Evolutionary conservation across 53 echinoderm and acorn worm genomes (phyloP).

Genomic region (Stichopus horrens): DNA sequence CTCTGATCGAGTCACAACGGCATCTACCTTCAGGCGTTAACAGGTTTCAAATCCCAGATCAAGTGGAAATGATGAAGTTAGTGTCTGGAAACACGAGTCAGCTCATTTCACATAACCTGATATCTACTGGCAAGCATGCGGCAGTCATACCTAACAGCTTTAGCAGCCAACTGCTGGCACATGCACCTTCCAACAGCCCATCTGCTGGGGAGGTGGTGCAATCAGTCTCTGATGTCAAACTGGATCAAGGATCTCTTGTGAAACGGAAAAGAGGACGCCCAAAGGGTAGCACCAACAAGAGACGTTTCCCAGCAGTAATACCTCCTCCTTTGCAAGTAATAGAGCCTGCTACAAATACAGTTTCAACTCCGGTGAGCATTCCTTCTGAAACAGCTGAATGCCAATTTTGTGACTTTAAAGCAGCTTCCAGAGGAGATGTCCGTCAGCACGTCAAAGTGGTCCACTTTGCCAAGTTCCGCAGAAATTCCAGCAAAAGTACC

Average conservation of each 20-base stretch:
- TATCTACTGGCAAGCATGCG: neutral
- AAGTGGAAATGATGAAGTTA: slow-evolving; percentile 26
- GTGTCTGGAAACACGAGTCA: neutral
- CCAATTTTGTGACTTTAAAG: slow-evolving; percentile 62
- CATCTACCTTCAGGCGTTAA: neutral
- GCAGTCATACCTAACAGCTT: neutral
- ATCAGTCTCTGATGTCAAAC: neutral
- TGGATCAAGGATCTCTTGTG: neutral
- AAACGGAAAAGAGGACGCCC: slow-evolving; percentile 42
- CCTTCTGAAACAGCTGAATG: slow-evolving; percentile 29
- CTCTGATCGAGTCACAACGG: neutral
- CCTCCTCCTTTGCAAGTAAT: neutral
- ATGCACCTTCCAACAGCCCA: neutral
- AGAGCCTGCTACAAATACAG: neutral
- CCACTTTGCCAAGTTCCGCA: slow-evolving; percentile 64
- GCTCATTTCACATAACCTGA: neutral
- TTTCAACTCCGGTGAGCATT: neutral
- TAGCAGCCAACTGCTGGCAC: neutral
- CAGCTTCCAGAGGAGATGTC: slow-evolving; percentile 38
- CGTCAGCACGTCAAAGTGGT: slow-evolving; percentile 57
- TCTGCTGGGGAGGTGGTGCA: neutral
- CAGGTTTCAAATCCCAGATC: slow-evolving; percentile 3
- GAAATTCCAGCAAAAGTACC: slow-evolving; percentile 21
- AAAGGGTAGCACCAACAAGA: slow-evolving; percentile 42
- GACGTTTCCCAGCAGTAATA: neutral